A percentile compares a stretch with the other conserved stretches of the same genome.
phyloP scores from a whole-genome alignment of 1,140 invertebrate species.

The Habropoda laboriosa region DNA sequence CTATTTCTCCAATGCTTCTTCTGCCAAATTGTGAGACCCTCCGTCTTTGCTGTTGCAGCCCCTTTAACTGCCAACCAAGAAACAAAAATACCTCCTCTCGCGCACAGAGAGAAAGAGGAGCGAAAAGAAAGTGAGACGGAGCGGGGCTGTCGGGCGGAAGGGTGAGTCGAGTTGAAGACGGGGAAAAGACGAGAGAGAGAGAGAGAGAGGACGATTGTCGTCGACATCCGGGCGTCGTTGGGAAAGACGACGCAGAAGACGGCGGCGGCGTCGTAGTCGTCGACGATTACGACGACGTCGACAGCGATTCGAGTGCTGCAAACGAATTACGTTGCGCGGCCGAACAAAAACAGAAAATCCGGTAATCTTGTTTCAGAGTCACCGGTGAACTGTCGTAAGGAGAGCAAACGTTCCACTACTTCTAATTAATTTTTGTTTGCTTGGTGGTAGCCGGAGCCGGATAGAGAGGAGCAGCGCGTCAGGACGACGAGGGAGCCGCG shows the following conservation, averaged over 20 bases:
- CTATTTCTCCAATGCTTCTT: conserved; percentile 60
- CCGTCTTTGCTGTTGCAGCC: background rate
- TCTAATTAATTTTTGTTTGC: conserved; percentile 75
- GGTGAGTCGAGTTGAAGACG: background rate
- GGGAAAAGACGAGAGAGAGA: background rate
- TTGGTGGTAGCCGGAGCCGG: conserved; percentile 33
- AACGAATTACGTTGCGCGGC: conserved; percentile 67
- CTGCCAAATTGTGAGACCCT: conserved; percentile 65
- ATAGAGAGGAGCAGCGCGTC: background rate
- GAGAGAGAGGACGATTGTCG: conserved; percentile 28
- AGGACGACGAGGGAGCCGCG: background rate
- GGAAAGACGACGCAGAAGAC: conserved; percentile 25
- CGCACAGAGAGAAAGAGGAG: background rate
- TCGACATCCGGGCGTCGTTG: conserved; percentile 67
- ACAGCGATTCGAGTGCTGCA: conserved; percentile 68
- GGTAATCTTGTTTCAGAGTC: conserved; percentile 70
- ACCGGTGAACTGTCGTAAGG: conserved; percentile 60
- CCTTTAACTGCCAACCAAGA: conserved; percentile 38
- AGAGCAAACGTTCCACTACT: conserved; percentile 64
- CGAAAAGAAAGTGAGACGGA: background rate
- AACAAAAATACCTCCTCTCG: conserved; percentile 62
- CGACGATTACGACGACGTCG: conserved; percentile 10
- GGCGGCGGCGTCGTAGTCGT: conserved; percentile 4
- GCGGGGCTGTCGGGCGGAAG: no score
- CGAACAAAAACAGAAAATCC: conserved; percentile 70